Evolutionary conservation across 2,797 vertebrate genomes (phyloP).

Genomic region (Mionectes olivaceus): DNA sequence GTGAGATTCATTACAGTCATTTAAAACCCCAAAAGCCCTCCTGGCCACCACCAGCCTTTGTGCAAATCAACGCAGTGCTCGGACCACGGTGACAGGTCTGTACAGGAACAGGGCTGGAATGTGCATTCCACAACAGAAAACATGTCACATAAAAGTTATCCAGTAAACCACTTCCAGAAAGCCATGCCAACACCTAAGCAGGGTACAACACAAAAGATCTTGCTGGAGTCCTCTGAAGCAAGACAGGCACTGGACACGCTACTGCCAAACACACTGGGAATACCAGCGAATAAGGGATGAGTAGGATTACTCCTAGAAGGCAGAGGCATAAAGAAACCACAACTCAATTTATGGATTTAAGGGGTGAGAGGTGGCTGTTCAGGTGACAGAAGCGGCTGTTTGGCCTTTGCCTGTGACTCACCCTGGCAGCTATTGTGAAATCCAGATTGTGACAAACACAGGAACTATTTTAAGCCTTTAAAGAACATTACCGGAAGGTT

Average conservation of each 20-base stretch:
- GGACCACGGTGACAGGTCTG: background rate
- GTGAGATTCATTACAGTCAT: background rate
- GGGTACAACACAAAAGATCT: background rate
- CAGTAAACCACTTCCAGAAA: background rate
- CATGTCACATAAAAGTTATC: background rate
- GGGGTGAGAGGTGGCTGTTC: background rate
- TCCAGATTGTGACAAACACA: background rate
- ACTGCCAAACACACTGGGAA: background rate
- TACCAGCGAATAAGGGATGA: rapidly evolving
- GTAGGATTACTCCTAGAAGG: background rate
- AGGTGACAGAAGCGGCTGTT: background rate
- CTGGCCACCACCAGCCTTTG: background rate
- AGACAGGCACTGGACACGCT: rapidly evolving
- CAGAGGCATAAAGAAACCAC: background rate
- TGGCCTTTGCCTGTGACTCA: constrained; percentile 21
- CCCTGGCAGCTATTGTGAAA: constrained; percentile 2
- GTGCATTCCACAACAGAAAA: background rate
- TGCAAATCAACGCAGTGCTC: rapidly evolving
- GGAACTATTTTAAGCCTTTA: constrained; percentile 50
- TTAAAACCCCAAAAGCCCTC: background rate
- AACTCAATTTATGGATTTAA: background rate
- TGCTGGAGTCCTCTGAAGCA: background rate
- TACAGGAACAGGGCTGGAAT: background rate
- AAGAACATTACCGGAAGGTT: constrained; percentile 11
- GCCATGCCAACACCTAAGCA: background rate